phyloP scores from a whole-genome alignment of 1,140 invertebrate genomes.

The Drosophila ohnishii region DNA sequence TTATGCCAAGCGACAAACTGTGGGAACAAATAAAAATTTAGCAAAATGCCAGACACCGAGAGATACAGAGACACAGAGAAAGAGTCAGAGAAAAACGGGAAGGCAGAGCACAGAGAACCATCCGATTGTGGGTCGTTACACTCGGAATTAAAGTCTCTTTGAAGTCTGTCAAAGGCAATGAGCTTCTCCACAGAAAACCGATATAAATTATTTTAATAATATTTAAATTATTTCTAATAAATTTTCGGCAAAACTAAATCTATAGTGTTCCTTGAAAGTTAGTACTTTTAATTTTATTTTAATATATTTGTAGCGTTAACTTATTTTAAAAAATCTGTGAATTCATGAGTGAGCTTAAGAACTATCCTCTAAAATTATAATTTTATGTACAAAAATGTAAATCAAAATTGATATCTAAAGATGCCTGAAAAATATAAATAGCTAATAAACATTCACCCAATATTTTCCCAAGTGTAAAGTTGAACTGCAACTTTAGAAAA shows the following conservation, averaged over 20 bases:
- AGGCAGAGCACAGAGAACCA: slow-evolving; percentile 28
- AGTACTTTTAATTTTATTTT: not conserved
- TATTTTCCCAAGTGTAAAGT: not conserved
- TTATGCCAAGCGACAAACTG: slow-evolving; percentile 81
- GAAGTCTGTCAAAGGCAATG: not conserved
- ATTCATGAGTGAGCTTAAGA: not conserved
- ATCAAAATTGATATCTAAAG: not conserved
- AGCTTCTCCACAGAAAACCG: not conserved
- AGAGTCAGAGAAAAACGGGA: slow-evolving; percentile 10
- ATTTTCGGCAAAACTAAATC: not conserved
- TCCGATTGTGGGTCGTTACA: slow-evolving; percentile 38
- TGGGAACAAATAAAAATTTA: slow-evolving; percentile 81
- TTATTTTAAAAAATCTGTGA: not conserved
- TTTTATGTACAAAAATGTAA: no score
- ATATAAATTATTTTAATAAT: not conserved
- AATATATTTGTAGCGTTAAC: not conserved
- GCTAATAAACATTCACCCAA: no score
- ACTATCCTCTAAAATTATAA: not conserved
- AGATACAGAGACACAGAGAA: slow-evolving; percentile 9
- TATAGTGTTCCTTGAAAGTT: no score
- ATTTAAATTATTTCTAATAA: not conserved
- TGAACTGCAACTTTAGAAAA: slow-evolving; percentile 35
- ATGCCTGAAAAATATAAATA: not conserved
- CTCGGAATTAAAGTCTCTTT: slow-evolving; percentile 10
- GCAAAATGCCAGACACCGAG: slow-evolving; percentile 63